Percentiles rank a stretch among this genome's conserved stretches.
phyloP scores from a whole-genome alignment of 2,888 invertebrate genomes.

The Dolichopus griseipennis region DNA sequence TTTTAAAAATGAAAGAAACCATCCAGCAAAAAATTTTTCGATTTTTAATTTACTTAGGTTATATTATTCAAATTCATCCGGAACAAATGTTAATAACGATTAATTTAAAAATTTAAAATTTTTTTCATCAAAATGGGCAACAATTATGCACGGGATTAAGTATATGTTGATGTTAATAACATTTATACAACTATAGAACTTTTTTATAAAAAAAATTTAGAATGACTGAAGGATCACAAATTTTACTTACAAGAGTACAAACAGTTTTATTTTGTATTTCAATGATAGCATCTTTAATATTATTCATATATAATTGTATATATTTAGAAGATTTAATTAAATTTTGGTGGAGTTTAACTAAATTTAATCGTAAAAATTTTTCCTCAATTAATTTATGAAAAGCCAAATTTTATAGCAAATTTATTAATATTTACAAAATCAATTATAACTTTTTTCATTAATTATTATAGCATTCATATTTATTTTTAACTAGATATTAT shows the following conservation, averaged over 20 bases:
- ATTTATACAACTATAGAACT: neutral
- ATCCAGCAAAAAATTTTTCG: neutral
- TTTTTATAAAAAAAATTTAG: neutral
- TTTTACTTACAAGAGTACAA: neutral
- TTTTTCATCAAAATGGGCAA: neutral
- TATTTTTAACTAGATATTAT: neutral
- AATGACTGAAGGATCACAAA: neutral
- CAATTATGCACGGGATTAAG: neutral
- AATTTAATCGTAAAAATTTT: neutral
- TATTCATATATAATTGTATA: neutral
- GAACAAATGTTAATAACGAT: neutral
- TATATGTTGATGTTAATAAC: neutral
- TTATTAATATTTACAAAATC: neutral
- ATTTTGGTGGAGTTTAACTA: neutral
- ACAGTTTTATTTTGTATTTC: neutral
- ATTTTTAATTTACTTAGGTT: neutral
- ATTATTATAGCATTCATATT: neutral
- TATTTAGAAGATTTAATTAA: neutral
- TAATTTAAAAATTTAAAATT: neutral
- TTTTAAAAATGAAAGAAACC: no score
- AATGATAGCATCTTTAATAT: neutral
- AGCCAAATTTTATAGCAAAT: neutral
- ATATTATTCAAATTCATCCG: neutral
- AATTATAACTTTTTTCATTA: neutral
- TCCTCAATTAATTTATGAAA: neutral